A percentile compares a stretch with the other conserved stretches of the same genome.
phyloP scores from a whole-genome alignment of 1,140 invertebrate species.

The Drosophila repleta region DNA sequence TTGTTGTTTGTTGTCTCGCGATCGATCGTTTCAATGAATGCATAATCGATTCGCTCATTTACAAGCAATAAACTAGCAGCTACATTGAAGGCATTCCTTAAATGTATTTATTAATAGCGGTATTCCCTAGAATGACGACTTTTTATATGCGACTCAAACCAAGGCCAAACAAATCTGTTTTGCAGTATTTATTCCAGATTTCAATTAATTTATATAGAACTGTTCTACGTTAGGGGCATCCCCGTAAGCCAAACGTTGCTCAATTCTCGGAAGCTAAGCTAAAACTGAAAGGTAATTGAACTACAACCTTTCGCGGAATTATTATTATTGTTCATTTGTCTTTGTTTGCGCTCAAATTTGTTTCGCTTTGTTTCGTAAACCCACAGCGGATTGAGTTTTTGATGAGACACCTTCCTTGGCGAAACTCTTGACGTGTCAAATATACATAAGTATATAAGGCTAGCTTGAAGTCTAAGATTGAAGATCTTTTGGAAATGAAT shows the following conservation, averaged over 20 bases:
- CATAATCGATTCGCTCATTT: not conserved
- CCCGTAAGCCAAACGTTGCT: not conserved
- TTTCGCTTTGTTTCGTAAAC: not conserved
- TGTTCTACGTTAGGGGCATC: not conserved
- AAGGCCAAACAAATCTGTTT: too few species aligned
- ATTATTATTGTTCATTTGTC: slow-evolving; percentile 2
- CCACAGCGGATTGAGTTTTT: slow-evolving; percentile 7
- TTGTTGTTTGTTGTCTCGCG: not conserved
- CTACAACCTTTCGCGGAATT: slow-evolving; percentile 5
- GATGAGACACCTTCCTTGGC: not conserved
- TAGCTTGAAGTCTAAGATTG: too few species aligned
- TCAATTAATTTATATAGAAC: not conserved
- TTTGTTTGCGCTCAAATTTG: not conserved
- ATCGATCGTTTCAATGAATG: not conserved
- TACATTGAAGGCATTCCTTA: slow-evolving; percentile 1
- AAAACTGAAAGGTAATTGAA: slow-evolving; percentile 13
- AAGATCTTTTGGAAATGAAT: too few species aligned
- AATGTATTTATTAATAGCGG: not conserved
- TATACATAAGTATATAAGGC: too few species aligned
- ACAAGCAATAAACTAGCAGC: not conserved
- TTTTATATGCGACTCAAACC: too few species aligned
- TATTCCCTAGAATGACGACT: not conserved
- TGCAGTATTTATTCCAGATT: too few species aligned
- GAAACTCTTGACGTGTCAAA: slow-evolving; percentile 6
- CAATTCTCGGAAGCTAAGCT: not conserved